Conservation (phyloP, 2,888 invertebrate species). For the Palloptera scutellata region DNA sequence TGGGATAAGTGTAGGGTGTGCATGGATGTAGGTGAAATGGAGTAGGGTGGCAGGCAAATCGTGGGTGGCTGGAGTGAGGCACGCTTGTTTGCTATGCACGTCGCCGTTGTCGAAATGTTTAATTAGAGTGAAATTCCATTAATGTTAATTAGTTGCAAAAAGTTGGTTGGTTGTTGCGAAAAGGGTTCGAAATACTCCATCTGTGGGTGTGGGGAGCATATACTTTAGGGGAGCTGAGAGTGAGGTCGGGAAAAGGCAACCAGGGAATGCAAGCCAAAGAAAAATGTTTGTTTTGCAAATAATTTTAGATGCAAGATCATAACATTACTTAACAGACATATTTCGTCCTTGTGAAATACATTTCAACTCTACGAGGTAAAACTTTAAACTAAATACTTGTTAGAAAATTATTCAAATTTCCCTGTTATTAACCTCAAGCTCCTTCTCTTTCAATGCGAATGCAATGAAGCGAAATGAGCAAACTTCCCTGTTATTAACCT, state of each 20-base stretch:
- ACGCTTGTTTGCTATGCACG: neutral
- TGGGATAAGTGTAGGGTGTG: too few species aligned
- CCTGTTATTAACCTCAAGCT: neutral
- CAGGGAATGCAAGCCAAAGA: neutral
- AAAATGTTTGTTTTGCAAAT: neutral
- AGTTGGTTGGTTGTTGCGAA: constrained; percentile 29
- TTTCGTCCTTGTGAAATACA: too few species aligned
- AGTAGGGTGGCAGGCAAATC: neutral
- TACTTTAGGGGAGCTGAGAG: neutral
- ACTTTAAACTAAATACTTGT: too few species aligned
- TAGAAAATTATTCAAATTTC: too few species aligned
- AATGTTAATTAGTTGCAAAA: constrained; percentile 56
- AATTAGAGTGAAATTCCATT: constrained; percentile 57
- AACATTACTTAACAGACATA: too few species aligned
- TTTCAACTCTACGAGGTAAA: too few species aligned
- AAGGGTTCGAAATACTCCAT: neutral
- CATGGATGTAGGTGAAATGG: neutral
- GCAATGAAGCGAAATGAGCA: neutral
- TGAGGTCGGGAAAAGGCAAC: neutral
- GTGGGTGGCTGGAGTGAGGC: neutral
- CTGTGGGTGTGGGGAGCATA: too few species aligned
- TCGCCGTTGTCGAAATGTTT: constrained; percentile 50
- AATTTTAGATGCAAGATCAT: too few species aligned
- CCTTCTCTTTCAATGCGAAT: neutral
- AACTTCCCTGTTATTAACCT: neutral